phyloP scores from a whole-genome alignment of 1,140 invertebrate species.

The Drosophila nebulosa region DNA sequence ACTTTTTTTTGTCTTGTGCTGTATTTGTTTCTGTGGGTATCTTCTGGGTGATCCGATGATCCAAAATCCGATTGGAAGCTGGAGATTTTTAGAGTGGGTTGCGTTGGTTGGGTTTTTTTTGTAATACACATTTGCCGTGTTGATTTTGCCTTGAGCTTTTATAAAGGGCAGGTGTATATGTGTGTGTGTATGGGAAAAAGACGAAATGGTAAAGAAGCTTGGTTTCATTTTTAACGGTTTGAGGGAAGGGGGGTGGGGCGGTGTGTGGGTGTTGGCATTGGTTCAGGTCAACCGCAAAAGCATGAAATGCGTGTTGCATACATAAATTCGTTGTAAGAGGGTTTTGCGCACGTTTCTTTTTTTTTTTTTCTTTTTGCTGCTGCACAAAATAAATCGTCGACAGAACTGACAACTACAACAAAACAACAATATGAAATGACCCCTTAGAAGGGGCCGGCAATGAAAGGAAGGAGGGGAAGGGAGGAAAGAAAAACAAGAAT shows the following conservation, averaged over 20 bases:
- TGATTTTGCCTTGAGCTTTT: neutral
- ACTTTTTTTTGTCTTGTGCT: too few species aligned
- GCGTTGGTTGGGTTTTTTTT: too few species aligned
- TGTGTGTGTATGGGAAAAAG: constrained; percentile 8
- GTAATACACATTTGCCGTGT: too few species aligned
- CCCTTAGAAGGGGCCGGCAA: neutral
- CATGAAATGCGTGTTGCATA: constrained; percentile 50
- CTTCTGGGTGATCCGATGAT: too few species aligned
- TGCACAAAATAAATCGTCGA: constrained; percentile 47
- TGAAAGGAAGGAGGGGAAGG: neutral
- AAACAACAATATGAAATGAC: neutral
- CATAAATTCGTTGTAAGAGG: constrained; percentile 35
- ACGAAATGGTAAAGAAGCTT: neutral
- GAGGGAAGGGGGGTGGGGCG: neutral
- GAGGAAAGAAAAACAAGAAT: constrained; percentile 14
- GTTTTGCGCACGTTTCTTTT: constrained; percentile 22
- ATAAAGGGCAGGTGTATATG: neutral
- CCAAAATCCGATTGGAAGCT: too few species aligned
- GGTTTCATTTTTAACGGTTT: neutral
- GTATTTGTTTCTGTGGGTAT: too few species aligned
- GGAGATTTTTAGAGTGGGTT: too few species aligned
- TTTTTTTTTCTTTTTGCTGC: constrained; percentile 1
- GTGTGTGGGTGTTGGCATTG: neutral
- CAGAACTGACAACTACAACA: constrained; percentile 15
- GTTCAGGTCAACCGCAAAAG: constrained; percentile 31